Evolutionary conservation across 2,797 vertebrate species (phyloP).

Genomic region (Paguma larvata): DNA sequence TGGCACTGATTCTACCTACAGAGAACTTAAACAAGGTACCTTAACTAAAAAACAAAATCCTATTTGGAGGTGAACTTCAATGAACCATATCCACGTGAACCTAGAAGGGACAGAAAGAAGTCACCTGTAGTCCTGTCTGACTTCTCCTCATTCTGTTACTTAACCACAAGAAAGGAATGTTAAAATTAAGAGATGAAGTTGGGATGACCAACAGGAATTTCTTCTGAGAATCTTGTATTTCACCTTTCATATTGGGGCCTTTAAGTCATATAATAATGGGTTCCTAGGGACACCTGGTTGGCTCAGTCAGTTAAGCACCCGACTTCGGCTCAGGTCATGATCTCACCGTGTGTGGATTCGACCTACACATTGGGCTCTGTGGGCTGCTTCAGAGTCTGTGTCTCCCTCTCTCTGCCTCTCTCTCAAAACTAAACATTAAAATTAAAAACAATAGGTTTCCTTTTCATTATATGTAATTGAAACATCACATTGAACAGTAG

Average conservation of each 20-base stretch:
- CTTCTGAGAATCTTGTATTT: slow-evolving; percentile 11
- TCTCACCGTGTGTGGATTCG: no score
- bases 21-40: not conserved
- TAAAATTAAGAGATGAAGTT: not conserved
- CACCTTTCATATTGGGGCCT: not conserved
- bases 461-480: slow-evolving; percentile 55
- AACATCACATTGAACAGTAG: slow-evolving; percentile 46
- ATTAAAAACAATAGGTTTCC: slow-evolving; percentile 45
- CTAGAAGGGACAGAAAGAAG: not conserved
- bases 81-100: not conserved
- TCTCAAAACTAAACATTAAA: no score
- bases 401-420: no score
- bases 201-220: not conserved
- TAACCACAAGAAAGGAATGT: not conserved
- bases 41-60: not conserved
- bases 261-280: slow-evolving; percentile 47
- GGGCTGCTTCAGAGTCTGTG: no score
- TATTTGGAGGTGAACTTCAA: not conserved
- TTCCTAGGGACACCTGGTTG: not conserved
- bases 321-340: no score
- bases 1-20: not conserved
- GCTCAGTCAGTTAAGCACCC: no score
- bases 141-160: not conserved
- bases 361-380: no score
- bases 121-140: not conserved